Base-by-base conservation (phyloP, 2,797 vertebrate genomes). In the Macroramphosus scolopax region DNA sequence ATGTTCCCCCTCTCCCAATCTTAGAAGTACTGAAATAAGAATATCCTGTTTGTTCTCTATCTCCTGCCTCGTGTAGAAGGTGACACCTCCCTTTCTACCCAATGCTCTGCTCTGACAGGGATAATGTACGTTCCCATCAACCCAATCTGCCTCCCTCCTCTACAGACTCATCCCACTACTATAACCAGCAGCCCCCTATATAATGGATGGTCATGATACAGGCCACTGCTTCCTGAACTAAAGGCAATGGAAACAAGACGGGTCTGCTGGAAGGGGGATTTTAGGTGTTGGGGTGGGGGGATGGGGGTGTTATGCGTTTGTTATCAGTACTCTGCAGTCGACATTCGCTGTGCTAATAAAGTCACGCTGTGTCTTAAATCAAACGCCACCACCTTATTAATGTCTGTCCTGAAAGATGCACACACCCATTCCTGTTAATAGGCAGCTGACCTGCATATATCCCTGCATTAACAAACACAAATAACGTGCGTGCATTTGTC, bases 291-390 rank as follows among this genome's bases (percentile, higher is more conserved):
- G 25, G 17, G 33, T 17, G 42, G 30, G 20, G 17, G 12, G 43
- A 66, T 62, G 20, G 41, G 30, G 20, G 17, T 11, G 42, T 68
- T 62, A 48, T 66, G 59, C 49, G 42, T 65, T 72, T 69, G 87
- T 94, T 93, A 95, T 93, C 91, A 89, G 89, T 62, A 17, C 53
- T 33, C 33, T 77, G 76, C 89, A 94, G 89, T 85, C 74, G 76
- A 75, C 74, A 77, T 42, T 54, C 45, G 51, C 79, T 51, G 75
- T 68, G 35, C 70, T 89, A 78, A 89, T 89, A 88, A 91, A 88
- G 73, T 61, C 60, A 10, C 31, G 25, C 22, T 11, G 56, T 12
- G 68, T 60, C 58, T 76, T 88, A 85, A 90, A 92, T 91, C 88
- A 86, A 68, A 79, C 47, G 16, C 36, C 17, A 26, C 56, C 48